Base-by-base conservation (phyloP, 2,113 vertebrate species). In the Nycticorax nycticorax region DNA sequence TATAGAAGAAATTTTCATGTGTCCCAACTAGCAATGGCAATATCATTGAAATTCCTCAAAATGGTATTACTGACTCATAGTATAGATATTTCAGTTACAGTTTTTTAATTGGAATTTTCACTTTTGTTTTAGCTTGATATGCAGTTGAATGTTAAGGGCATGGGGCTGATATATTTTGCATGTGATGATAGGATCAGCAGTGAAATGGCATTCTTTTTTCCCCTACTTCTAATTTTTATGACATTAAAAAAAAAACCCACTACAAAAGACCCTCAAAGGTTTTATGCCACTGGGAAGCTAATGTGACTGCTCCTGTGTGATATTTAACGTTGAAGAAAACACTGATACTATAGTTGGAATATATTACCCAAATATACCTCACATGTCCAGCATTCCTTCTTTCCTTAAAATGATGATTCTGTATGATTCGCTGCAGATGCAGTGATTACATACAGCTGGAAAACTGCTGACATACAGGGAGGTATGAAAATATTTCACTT, bases 351-450 rank as follows among this genome's bases (percentile, higher is more conserved):
- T 77, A 86, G 62, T 77, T 95, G 67, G 60, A 93, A 94, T 84
- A 43, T 28, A 92, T 50, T 85, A 41, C 90, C 82, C 89, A 74
- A 81, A 60, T 88, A 56, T 78, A 73, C 55, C 62, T 94, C 88
- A 82, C 53, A 82, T 56, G 72, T 95, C 87, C 90, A 95, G 63
- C 78, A 64, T 94, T 82, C 64, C 28, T 92, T 94, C n/a, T 50
- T 12, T 92, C 67, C 77, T 93, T 97, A 92, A 96, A 94, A 81
- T 83, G 3, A 80, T 90, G 79, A 74, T 88, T 96, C 89, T 92
- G 39, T 91, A 80, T 94, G 90, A 97, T 92, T 97, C 93, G 94
- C 93, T 96, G 95, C 92, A 95, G 85, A 97, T 92, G 89, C 59
- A 91, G 73, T 94, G 73, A 62, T 88, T 84, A 37, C 52, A 55